Conservation (phyloP, 1,140 invertebrate genomes). For the Campoletis sonorensis region DNA sequence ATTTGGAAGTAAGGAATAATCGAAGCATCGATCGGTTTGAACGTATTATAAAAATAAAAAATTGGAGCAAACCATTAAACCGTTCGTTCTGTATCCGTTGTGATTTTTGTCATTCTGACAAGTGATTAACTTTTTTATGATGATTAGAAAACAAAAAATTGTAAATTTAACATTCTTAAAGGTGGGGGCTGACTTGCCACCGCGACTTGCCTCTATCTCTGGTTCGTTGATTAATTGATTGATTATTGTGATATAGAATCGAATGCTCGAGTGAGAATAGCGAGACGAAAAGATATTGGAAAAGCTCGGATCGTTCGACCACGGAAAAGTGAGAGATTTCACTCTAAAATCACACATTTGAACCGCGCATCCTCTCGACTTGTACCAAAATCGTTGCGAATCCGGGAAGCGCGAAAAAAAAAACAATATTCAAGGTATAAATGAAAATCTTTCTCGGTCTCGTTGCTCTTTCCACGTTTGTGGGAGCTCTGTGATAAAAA, state of each 20-base stretch:
- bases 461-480: too few relatives aligned
- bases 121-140: conserved; percentile 22
- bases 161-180: conserved; percentile 19
- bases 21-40: not conserved
- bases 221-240: not conserved
- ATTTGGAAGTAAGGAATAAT: conserved; percentile 23
- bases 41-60: conserved; percentile 15
- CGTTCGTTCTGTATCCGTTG: conserved; percentile 6
- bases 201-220: not conserved
- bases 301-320: too few relatives aligned
- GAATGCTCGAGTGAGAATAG: not conserved
- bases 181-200: not conserved
- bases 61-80: not conserved
- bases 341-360: conserved; percentile 3
- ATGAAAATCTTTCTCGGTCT: conserved; percentile 30
- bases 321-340: too few relatives aligned
- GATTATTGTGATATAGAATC: conserved; percentile 26
- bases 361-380: conserved; percentile 6
- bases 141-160: not conserved
- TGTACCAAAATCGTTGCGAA: not conserved
- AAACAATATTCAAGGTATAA: conserved; percentile 37
- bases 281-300: not conserved
- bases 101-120: conserved; percentile 35
- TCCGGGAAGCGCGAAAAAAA: not conserved
- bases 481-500: too few relatives aligned